A percentile compares a stretch with the other conserved stretches of the same genome.
Evolutionary conservation across 2,113 vertebrate genomes (phyloP).

Genomic region (Anhinga rufa): DNA sequence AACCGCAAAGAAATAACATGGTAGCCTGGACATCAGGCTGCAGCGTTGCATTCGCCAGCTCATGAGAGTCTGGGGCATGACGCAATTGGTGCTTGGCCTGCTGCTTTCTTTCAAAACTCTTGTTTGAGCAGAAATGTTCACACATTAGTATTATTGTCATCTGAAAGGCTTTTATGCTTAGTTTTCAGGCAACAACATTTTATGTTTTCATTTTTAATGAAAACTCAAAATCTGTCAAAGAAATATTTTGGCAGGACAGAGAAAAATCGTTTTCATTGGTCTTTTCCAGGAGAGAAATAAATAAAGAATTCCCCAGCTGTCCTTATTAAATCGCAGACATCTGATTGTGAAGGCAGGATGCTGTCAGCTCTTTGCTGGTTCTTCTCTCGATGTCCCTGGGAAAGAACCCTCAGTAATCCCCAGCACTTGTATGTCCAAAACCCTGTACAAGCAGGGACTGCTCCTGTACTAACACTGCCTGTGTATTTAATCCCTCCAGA

Average conservation of each 20-base stretch:
- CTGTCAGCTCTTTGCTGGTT: not conserved
- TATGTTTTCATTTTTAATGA: not conserved
- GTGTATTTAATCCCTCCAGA: not conserved
- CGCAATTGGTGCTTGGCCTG: not conserved
- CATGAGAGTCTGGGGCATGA: not conserved
- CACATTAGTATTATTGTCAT: not conserved
- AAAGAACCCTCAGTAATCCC: not conserved
- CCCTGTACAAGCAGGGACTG: not conserved
- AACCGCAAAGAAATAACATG: not conserved
- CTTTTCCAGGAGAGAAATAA: not conserved
- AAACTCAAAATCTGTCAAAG: constrained; percentile 20
- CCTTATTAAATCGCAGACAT: not conserved
- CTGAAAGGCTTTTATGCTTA: not conserved
- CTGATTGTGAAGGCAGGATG: not conserved
- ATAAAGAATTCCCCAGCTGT: not conserved
- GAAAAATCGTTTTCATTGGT: not conserved
- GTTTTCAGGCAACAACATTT: not conserved
- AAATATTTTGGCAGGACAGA: not conserved
- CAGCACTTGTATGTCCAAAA: not conserved
- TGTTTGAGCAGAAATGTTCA: not conserved
- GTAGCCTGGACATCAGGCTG: not conserved
- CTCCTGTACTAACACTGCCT: not conserved
- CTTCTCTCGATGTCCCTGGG: not conserved
- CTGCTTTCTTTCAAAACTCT: not conserved
- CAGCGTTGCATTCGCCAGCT: not conserved